Percentiles rank a stretch among this genome's conserved stretches.
phyloP scores from a whole-genome alignment of 2,888 invertebrate genomes.

The Platycheirus albimanus region DNA sequence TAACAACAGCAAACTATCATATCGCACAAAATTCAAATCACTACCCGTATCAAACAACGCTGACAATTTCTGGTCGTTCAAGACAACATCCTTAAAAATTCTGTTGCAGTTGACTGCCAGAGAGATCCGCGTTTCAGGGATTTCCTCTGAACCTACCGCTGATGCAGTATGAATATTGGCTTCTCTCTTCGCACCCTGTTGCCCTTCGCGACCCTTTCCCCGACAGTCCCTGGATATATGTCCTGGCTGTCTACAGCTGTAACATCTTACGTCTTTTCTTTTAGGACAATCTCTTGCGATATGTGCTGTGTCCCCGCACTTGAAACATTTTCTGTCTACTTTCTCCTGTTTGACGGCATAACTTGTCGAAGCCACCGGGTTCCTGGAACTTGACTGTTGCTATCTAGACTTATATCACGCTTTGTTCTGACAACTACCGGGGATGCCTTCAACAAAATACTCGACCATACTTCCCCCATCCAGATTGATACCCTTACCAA shows the following conservation, averaged over 20 bases:
- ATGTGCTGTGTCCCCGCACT: slow-evolving; percentile 9
- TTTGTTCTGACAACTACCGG: slow-evolving; percentile 42
- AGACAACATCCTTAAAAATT: not conserved
- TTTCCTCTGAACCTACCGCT: not conserved
- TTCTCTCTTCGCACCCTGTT: not conserved
- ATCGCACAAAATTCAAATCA: not conserved
- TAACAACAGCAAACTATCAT: slow-evolving; percentile 31
- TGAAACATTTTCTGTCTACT: slow-evolving; percentile 1
- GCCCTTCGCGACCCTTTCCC: not conserved
- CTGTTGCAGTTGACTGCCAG: not conserved
- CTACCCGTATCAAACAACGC: slow-evolving; percentile 18
- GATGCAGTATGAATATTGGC: slow-evolving; percentile 12
- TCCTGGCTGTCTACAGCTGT: not conserved
- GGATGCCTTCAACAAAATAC: slow-evolving; percentile 59
- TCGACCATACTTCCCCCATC: slow-evolving; percentile 64
- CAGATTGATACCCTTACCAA: slow-evolving; percentile 45
- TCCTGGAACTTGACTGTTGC: not conserved
- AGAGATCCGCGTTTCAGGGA: not conserved
- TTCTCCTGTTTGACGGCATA: not conserved
- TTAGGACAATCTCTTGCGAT: not conserved
- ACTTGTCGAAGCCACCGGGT: not conserved
- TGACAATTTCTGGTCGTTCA: not conserved
- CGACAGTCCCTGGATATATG: not conserved
- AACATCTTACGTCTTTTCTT: not conserved
- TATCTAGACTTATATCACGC: slow-evolving; percentile 7